Percentiles rank a stretch among this genome's conserved stretches.
phyloP scores from a whole-genome alignment of 2,113 vertebrate species.

The Circaetus cinerascens region DNA sequence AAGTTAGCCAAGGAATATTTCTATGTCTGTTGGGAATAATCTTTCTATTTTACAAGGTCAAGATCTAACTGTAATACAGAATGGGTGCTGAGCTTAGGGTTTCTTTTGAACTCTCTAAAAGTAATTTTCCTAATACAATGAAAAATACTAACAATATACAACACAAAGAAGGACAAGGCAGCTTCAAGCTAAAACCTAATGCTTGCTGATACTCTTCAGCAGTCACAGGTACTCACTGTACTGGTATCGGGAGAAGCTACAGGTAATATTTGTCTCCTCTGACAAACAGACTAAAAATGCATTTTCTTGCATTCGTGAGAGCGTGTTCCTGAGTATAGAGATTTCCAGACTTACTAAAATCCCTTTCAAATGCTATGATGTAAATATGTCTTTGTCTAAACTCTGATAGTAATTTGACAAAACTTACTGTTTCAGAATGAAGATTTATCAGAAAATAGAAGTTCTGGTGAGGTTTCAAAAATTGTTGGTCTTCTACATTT shows the following conservation, averaged over 20 bases:
- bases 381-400: neutral
- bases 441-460: neutral
- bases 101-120: neutral
- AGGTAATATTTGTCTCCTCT: neutral
- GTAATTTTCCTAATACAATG: neutral
- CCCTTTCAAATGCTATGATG: neutral
- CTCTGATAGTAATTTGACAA: neutral
- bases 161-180: neutral
- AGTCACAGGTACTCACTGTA: neutral
- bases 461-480: neutral
- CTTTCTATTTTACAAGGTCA: neutral
- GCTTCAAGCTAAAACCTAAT: neutral
- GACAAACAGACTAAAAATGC: neutral
- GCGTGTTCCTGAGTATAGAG: neutral
- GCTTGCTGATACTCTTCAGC: neutral
- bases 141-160: neutral
- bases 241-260: neutral
- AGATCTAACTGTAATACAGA: neutral
- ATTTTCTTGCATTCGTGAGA: neutral
- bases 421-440: neutral
- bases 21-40: neutral
- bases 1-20: neutral
- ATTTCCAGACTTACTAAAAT: neutral
- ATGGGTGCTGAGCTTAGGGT: neutral
- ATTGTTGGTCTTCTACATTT: neutral